A percentile compares a stretch with the other conserved stretches of the same genome.
Conservation (phyloP, 2,797 vertebrate genomes). For the Epinephelus malabaricus region DNA sequence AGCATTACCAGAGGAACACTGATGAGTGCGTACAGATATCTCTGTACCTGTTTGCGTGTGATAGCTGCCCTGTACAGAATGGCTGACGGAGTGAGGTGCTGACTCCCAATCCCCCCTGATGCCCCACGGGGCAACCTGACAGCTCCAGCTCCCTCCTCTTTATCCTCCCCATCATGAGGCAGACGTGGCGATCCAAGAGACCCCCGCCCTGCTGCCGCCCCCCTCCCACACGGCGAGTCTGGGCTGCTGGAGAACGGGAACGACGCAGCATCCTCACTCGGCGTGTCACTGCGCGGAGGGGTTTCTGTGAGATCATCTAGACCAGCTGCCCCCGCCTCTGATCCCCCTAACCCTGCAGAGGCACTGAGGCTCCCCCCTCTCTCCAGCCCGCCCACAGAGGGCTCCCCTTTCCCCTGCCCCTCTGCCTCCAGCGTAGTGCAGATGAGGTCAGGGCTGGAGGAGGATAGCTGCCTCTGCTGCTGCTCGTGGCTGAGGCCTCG, state of each 20-base stretch:
- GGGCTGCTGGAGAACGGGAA: conserved; percentile 92
- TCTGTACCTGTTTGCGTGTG: conserved; percentile 91
- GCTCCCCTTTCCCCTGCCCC: conserved; percentile 78
- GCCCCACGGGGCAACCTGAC: conserved; percentile 84
- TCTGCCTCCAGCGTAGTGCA: conserved; percentile 88
- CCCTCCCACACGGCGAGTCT: conserved; percentile 88
- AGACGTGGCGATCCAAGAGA: conserved; percentile 85
- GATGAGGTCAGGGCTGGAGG: conserved; percentile 93
- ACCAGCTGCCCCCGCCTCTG: conserved; percentile 69
- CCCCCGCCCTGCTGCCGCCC: conserved; percentile 78
- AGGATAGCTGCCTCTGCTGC: conserved; percentile 89
- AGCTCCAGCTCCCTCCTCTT: conserved; percentile 83
- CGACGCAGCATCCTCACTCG: conserved; percentile 90
- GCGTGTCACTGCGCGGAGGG: conserved; percentile 88
- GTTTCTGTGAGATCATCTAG: conserved; percentile 86
- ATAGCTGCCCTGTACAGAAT: conserved; percentile 94
- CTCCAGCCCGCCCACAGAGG: conserved; percentile 73
- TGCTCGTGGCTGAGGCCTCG: conserved; percentile 88
- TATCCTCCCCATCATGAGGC: conserved; percentile 83
- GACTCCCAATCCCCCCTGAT: conserved; percentile 82
- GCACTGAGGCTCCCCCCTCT: conserved; percentile 83
- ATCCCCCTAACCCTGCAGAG: conserved; percentile 78
- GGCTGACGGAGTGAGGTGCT: conserved; percentile 93
- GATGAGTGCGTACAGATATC: not conserved
- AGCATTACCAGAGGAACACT: not conserved